Conservation (phyloP, 92 coral and sea anemone genomes). For the Pocillopora meandrina region DNA sequence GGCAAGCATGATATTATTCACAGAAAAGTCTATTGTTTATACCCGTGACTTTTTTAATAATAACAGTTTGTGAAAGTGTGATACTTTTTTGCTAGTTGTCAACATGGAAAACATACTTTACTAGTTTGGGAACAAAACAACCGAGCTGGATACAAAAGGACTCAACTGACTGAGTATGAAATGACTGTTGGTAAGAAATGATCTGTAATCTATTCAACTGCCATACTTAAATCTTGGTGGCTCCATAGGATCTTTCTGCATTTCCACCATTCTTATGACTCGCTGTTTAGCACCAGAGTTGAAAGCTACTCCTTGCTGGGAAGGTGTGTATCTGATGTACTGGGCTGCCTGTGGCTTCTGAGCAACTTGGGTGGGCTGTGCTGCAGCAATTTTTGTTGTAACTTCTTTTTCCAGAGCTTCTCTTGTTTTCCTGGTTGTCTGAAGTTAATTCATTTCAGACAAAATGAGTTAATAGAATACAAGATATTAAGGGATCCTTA, state of each 20-base stretch:
- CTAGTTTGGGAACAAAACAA: no score
- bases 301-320: constrained; percentile 92
- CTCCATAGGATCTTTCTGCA: constrained; percentile 99
- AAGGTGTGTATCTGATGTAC: constrained; percentile 96
- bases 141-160: no score
- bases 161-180: no score
- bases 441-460: not conserved
- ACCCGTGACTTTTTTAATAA: no score
- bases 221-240: constrained; percentile 97
- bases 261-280: constrained; percentile 96
- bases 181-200: not conserved
- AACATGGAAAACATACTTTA: no score
- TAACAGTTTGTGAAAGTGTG: no score
- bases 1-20: no score
- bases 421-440: constrained; percentile 91
- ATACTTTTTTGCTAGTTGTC: no score
- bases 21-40: no score
- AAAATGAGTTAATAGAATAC: no score
- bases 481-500: no score
- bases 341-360: constrained; percentile 92
- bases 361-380: constrained; percentile 97
- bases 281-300: constrained; percentile 99
- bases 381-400: constrained; percentile 88
- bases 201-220: not conserved
- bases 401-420: constrained; percentile 96